Base-by-base conservation (phyloP, 2,113 vertebrate genomes). In the Gyps fulvus region DNA sequence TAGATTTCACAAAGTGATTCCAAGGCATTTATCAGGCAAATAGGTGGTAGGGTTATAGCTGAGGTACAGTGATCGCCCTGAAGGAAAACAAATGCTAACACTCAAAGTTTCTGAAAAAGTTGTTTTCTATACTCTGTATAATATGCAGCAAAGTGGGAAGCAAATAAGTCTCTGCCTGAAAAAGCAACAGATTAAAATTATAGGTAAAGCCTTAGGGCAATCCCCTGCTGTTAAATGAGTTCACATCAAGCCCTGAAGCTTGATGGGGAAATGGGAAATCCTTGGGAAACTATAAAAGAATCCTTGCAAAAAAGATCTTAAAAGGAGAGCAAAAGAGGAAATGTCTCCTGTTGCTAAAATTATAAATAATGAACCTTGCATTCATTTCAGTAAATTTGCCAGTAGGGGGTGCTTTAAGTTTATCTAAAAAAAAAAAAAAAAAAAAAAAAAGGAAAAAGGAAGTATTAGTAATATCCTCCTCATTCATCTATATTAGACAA, bases 341-440 rank as follows among this genome's bases (percentile, higher is more conserved):
- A 87, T 23, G 22, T 83, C 59, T 95, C 29, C 29, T 62, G 14
- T 34, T 71, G n/a, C 50, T 69, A 45, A 45, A 71, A n/a, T n/a
- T n/a, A n/a, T n/a, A n/a, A n/a, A n/a, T n/a, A n/a, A n/a, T n/a
- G n/a, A 83, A n/a, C 38, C 11, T 36, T 72, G 38, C 36, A 21
- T 93, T 97, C 90, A 96, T 77, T 96, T 93, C 94, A 93, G 62
- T n/a, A 73, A 88, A 90, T 14, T 40, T 73, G 85, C 94, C 87
- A 97, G 94, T 84, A 93, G 91, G 69, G 94, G 95, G 92, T 95
- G 96, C 95, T 79, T 96, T 95, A 91, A 78, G 90, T 96, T 93
- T 95, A 95, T 32, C 59, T 0, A 27, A 52, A 18, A 88, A 90
- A 78, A 88, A 87, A 58, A 58, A 73, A 69, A 58, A 69, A 40